Evolutionary conservation across 1,140 invertebrate genomes (phyloP).

Genomic region (Lineus longissimus): DNA sequence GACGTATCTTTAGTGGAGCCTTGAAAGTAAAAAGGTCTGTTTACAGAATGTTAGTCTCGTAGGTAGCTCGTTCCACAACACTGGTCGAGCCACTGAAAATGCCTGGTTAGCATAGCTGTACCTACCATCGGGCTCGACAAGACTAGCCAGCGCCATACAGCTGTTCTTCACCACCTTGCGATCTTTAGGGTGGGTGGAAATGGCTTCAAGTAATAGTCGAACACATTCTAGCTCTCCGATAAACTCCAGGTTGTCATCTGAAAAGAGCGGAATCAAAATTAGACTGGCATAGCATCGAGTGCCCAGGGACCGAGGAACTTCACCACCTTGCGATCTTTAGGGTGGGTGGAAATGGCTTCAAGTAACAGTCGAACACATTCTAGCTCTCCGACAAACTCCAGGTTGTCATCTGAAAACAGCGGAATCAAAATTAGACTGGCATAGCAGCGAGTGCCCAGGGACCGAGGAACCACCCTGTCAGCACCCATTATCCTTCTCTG

Average conservation of each 20-base stretch:
- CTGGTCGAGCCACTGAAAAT: too few species aligned
- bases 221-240: conserved; percentile 41
- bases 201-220: conserved; percentile 32
- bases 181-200: conserved; percentile 36
- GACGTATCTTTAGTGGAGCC: too few species aligned
- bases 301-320: too few species aligned
- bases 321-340: conserved; percentile 42
- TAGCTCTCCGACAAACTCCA: conserved; percentile 30
- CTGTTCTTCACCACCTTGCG: conserved; percentile 48
- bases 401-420: conserved; percentile 35
- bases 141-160: conserved; percentile 42
- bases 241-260: conserved; percentile 38
- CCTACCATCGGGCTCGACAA: conserved; percentile 49
- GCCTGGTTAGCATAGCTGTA: too few species aligned
- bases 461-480: too few species aligned
- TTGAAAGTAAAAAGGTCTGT: not conserved
- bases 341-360: conserved; percentile 34
- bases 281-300: too few species aligned
- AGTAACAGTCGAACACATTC: conserved; percentile 40
- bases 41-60: too few species aligned
- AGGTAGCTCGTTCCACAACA: too few species aligned
- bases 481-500: too few species aligned
- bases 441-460: too few species aligned
- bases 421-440: not conserved
- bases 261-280: conserved; percentile 9